Percentiles rank a stretch among this genome's conserved stretches.
Evolutionary conservation across 2,797 vertebrate species (phyloP).

Genomic region (Chelidonichthys spinosus): DNA sequence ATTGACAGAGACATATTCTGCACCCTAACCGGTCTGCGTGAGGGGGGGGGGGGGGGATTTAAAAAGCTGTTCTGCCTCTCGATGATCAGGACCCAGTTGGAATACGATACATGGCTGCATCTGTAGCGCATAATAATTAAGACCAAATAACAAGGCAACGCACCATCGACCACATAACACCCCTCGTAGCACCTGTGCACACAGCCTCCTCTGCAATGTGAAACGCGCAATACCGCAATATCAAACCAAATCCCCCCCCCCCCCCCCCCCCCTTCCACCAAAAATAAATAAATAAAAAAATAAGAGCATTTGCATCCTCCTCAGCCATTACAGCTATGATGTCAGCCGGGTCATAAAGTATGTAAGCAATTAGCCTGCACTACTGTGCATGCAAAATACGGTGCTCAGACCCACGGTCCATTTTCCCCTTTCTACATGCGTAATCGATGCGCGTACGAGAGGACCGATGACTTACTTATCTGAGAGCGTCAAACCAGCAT

Average conservation of each 20-base stretch:
- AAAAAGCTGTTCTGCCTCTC: conserved; percentile 23
- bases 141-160: conserved; percentile 61
- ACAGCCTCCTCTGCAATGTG: conserved; percentile 68
- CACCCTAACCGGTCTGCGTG: conserved; percentile 25
- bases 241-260: conserved; percentile 54
- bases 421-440: conserved; percentile 46
- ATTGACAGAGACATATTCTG: conserved; percentile 43
- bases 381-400: conserved; percentile 64
- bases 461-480: conserved; percentile 60
- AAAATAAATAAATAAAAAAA: conserved; percentile 25
- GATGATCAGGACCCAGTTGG: conserved; percentile 9
- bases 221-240: conserved; percentile 70
- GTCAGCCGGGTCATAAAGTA: conserved; percentile 70
- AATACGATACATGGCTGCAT: conserved; percentile 40
- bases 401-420: conserved; percentile 30
- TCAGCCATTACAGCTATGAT: conserved; percentile 63
- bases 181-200: conserved; percentile 70
- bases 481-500: conserved; percentile 63
- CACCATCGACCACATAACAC: conserved; percentile 63
- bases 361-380: conserved; percentile 57
- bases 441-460: conserved; percentile 48
- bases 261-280: too few relatives aligned
- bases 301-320: conserved; percentile 54
- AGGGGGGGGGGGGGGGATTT: neutral
- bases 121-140: conserved; percentile 62